Conservation (phyloP, 2,113 vertebrate species). For the Neogale vison region DNA sequence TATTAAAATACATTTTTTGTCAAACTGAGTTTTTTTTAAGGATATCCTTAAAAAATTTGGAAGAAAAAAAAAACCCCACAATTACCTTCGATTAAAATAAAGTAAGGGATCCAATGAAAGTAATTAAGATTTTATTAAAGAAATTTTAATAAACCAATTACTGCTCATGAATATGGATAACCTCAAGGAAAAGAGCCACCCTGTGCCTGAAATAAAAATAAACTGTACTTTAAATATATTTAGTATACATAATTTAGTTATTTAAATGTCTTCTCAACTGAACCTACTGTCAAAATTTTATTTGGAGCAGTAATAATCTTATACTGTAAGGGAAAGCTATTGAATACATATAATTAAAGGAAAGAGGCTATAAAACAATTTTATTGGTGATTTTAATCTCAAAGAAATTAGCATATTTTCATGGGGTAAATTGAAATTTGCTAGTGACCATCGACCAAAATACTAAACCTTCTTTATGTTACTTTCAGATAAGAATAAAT, state of each 20-base stretch:
- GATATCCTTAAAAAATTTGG: no score
- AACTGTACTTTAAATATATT: slow-evolving; percentile 67
- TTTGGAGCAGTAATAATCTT: slow-evolving; percentile 67
- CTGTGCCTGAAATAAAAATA: slow-evolving; percentile 72
- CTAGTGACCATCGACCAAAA: slow-evolving; percentile 49
- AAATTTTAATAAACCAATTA: slow-evolving; percentile 76
- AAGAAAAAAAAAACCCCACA: neutral
- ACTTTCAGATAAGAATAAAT: neutral
- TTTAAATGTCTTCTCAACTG: slow-evolving; percentile 66
- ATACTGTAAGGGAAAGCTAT: slow-evolving; percentile 34
- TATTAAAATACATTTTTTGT: slow-evolving; percentile 43
- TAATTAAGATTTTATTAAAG: slow-evolving; percentile 77
- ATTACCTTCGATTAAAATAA: slow-evolving; percentile 58
- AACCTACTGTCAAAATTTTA: slow-evolving; percentile 65
- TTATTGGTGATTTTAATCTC: slow-evolving; percentile 27
- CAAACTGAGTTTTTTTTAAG: neutral
- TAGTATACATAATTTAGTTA: slow-evolving; percentile 59
- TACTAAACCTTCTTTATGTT: slow-evolving; percentile 21
- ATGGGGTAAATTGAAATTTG: slow-evolving; percentile 51
- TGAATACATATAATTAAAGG: slow-evolving; percentile 24
- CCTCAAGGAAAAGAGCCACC: slow-evolving; percentile 47
- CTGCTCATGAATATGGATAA: slow-evolving; percentile 72
- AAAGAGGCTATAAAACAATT: slow-evolving; percentile 43
- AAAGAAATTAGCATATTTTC: slow-evolving; percentile 29
- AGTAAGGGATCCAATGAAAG: slow-evolving; percentile 62